phyloP scores from a whole-genome alignment of 1,140 invertebrate genomes.

The Heterodera schachtii region DNA sequence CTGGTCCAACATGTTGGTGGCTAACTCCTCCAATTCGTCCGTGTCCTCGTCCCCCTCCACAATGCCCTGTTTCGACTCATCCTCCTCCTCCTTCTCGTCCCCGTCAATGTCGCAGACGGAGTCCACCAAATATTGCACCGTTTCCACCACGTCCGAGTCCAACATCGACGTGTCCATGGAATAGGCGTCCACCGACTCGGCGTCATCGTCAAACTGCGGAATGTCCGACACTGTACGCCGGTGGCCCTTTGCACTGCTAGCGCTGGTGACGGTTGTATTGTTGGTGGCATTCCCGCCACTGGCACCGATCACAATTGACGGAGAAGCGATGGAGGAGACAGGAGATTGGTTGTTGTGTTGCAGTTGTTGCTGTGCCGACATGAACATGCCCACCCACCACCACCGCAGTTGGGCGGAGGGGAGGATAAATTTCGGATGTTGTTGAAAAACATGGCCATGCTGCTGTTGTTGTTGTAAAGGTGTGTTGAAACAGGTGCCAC shows the following conservation, averaged over 20 bases:
- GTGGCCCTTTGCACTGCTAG: constrained; percentile 29
- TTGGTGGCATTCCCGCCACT: neutral
- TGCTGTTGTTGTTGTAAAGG: constrained; percentile 14
- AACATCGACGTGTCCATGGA: constrained; percentile 37
- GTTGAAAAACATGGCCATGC: neutral
- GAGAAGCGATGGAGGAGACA: too few relatives aligned
- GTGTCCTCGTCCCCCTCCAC: constrained; percentile 25
- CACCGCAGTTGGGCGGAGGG: neutral
- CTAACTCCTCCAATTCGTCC: constrained; percentile 24
- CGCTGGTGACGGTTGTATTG: neutral
- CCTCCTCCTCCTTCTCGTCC: constrained; percentile 48
- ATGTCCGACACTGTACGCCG: constrained; percentile 57
- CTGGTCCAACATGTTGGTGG: constrained; percentile 11
- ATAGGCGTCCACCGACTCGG: constrained; percentile 49
- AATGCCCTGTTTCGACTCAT: constrained; percentile 11
- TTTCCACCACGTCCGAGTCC: constrained; percentile 53
- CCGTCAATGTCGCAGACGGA: constrained; percentile 43
- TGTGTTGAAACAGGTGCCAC: neutral
- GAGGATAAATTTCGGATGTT: too few relatives aligned
- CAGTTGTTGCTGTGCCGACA: neutral
- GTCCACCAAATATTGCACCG: constrained; percentile 54
- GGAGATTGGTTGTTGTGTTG: neutral
- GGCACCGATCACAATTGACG: neutral
- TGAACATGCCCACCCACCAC: neutral
- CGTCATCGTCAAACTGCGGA: constrained; percentile 60